Base-by-base conservation (phyloP, 2,888 invertebrate genomes). In the Cataglyphis rosenhaueri region DNA sequence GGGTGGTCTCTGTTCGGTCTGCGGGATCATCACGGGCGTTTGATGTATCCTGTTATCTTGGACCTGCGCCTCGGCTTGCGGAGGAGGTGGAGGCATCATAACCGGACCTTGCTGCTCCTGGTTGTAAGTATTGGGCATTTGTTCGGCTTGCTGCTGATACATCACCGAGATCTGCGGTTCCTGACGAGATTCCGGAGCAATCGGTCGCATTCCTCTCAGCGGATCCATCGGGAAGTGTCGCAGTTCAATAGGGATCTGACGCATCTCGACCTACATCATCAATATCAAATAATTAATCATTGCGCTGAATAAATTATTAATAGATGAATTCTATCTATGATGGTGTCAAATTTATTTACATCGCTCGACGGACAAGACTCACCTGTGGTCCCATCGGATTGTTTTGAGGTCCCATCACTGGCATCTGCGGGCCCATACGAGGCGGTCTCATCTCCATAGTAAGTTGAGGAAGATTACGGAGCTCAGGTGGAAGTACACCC, bases 201-300 rank as follows among this genome's bases (percentile, higher is more conserved):
- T 95, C 79, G 95, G 95, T 83, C 95, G 94, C 94, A 95, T 95
- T 73, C 95, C 95, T 87, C 96, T 95, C 93, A 96, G 94, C 15
- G 95, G 95, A 88, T 95, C 95, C 91, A 95, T 95, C 57, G 95
- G 95, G 90, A 95, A 95, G 62, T 95, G 95, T 87, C 95, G 94
- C 25, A 95, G 92, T 66, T 95, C 95, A 84, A 93, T 92, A 10
- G 95, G 95, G 83, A 95, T 95, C 83, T 95, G 95, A 38, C 95
- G 93, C 85, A 95, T 87, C 75, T 93, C 93, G 66, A 93, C 82
- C 93, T 93, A 6, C 21, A 38, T 52, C 2, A 52, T 57, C n/a
- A 21, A 65, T 41, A 44, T 66, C 2, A 12, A 18, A 57, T 75
- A 44, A 59, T 75, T 52, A 2, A 5, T 0, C 12, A 18, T 2